A percentile compares a stretch with the other conserved stretches of the same genome.
These are phyloP conservation scores for Parazoanthus darwini DNA, from an alignment of 92 coral and sea anemone species.

Conservation along the genomic window DNA sequence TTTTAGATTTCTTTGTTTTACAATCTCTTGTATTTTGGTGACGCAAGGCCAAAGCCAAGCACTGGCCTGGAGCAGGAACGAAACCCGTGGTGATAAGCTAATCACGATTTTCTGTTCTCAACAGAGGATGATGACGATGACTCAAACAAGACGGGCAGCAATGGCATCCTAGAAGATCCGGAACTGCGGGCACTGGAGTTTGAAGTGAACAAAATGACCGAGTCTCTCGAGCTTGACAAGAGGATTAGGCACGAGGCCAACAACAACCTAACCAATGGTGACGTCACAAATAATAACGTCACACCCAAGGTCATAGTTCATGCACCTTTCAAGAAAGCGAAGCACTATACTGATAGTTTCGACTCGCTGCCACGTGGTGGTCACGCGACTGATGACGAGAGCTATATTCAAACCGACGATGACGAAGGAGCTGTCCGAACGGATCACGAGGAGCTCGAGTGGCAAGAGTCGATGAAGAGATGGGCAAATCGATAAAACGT, in stretches of 20 bases:
- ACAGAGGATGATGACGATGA: conserved; percentile 29
- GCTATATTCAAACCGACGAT: conserved; percentile 91
- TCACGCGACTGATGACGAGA: conserved; percentile 90
- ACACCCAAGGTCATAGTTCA: conserved; percentile 54
- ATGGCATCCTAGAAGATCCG: conserved; percentile 50
- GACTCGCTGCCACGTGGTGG: conserved; percentile 78
- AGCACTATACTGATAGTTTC: conserved; percentile 62
- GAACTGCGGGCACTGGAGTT: conserved; percentile 78
- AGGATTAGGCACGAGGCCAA: conserved; percentile 46
- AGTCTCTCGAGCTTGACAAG: conserved; percentile 68
- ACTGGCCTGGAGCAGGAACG: too few relatives aligned
- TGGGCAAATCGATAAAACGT: conserved; percentile 87
- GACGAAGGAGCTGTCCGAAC: conserved; percentile 88
- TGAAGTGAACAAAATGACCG: conserved; percentile 85
- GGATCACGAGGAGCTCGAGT: conserved; percentile 90
- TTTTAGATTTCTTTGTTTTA: too few relatives aligned
- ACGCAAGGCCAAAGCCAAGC: too few relatives aligned
- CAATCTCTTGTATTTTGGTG: too few relatives aligned
- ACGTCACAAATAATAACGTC: conserved; percentile 50
- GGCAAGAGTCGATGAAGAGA: conserved; percentile 91
- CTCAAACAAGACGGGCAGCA: conserved; percentile 22
- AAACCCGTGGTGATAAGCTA: not conserved
- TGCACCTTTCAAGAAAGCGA: conserved; percentile 43
- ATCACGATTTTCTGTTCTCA: not conserved
- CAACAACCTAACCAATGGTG: conserved; percentile 62